Evolutionary conservation across 2,888 invertebrate species (phyloP), one percentile per base, ranked within the genome.

Genomic region (Acronicta alni): DNA sequence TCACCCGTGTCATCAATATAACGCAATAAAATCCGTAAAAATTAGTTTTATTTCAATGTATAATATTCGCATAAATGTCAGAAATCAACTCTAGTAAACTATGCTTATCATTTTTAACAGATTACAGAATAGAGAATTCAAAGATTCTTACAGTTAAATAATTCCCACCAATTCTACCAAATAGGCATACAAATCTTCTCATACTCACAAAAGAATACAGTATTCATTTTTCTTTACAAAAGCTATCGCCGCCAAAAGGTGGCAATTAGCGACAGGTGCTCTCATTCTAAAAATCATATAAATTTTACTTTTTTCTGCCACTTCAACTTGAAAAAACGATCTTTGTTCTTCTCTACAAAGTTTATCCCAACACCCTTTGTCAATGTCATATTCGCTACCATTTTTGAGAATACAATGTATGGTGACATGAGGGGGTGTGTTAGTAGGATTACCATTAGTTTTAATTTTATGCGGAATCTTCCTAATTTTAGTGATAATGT

Each of bases 241-340:
- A 83, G 82, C 74, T 51, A 77, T 79, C 78, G 83, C 92, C 93
- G 93, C 90, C 92, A 89, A 92, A 92, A 92, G 92, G 89, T 92
- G 92, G 93, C 90, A 93, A 93, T 93, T 93, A 93, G 91, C 81
- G 88, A 93, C 93, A 93, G 93, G 93, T 94, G 92, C 88, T 88
- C 83, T 84, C 80, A 87, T 89, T 89, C 84, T 79, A 79, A 67
- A 81, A 86, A 84, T 84, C 84, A 72, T 81, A 92, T 90, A 90
- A 90, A 90, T 92, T 88, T 81, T 71, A 83, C 65, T 81, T 90
- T 89, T 89, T 87, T 83, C 75, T 73, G 71, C 63, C 69, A 77
- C 77, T 82, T 77, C 77, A 75, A 48, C 47, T 57, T 17, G 23
- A 71, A 81, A 86, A 73, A 79, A 80, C 72, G 67, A 41, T 79